Evolutionary conservation across 1,140 invertebrate genomes (phyloP).

Genomic region (Diuraphis noxia): DNA sequence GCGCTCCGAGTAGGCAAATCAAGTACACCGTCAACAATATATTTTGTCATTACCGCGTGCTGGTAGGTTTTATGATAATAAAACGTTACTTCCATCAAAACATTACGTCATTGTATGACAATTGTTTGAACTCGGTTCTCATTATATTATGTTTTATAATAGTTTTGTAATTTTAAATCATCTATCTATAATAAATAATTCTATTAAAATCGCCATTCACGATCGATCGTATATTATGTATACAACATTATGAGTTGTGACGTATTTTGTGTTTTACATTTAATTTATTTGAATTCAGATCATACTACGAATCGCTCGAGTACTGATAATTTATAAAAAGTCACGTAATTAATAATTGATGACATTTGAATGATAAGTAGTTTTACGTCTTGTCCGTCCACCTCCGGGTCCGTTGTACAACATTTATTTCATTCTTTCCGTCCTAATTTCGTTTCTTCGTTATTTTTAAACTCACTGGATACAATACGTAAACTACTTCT

Average conservation of each 20-base stretch:
- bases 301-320: neutral
- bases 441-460: neutral
- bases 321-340: neutral
- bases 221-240: neutral
- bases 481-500: neutral
- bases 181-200: neutral
- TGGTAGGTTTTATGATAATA: no score
- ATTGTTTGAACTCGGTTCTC: no score
- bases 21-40: neutral
- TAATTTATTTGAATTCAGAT: neutral
- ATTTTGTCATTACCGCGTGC: no score
- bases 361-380: neutral
- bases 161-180: no score
- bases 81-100: no score
- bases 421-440: neutral
- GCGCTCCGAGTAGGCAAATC: neutral
- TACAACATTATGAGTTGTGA: no score
- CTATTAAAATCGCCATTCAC: neutral
- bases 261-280: neutral
- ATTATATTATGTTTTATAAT: no score
- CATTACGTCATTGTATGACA: no score
- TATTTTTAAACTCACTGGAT: neutral
- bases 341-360: neutral
- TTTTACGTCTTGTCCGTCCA: neutral
- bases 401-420: neutral